Percentiles rank a stretch among this genome's conserved stretches.
phyloP scores from a whole-genome alignment of 2,113 vertebrate species.

The Coregonus clupeaformis region DNA sequence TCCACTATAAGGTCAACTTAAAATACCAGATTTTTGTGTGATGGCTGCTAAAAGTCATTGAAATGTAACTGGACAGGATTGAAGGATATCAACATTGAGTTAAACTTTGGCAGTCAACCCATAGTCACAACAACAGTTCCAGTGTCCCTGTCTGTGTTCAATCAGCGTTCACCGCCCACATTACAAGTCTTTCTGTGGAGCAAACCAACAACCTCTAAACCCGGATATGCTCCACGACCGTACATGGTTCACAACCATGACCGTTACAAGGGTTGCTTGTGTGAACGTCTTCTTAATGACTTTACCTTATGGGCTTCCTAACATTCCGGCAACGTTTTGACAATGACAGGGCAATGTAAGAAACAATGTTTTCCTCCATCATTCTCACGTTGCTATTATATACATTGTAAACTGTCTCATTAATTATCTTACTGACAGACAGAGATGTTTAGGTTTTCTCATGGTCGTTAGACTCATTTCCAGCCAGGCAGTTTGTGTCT shows the following conservation, averaged over 20 bases:
- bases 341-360: conserved; percentile 16
- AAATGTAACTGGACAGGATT: too few species aligned
- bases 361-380: conserved; percentile 38
- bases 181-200: conserved; percentile 5
- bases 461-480: conserved; percentile 41
- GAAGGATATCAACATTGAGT: too few species aligned
- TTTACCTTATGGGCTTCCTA: conserved; percentile 58
- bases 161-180: not conserved
- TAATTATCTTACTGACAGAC: conserved; percentile 17
- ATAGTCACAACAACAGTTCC: not conserved
- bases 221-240: not conserved
- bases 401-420: conserved; percentile 37
- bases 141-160: not conserved
- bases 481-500: conserved; percentile 36
- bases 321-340: conserved; percentile 9
- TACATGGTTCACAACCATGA: not conserved
- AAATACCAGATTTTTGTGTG: too few species aligned
- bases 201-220: not conserved
- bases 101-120: not conserved
- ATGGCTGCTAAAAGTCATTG: too few species aligned
- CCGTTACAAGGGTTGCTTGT: not conserved
- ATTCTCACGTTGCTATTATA: conserved; percentile 52
- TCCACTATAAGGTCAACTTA: too few species aligned
- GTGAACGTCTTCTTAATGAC: conserved; percentile 44
- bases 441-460: conserved; percentile 49